Conservation (phyloP, 1,140 invertebrate genomes). For the Diorhabda carinulata region DNA sequence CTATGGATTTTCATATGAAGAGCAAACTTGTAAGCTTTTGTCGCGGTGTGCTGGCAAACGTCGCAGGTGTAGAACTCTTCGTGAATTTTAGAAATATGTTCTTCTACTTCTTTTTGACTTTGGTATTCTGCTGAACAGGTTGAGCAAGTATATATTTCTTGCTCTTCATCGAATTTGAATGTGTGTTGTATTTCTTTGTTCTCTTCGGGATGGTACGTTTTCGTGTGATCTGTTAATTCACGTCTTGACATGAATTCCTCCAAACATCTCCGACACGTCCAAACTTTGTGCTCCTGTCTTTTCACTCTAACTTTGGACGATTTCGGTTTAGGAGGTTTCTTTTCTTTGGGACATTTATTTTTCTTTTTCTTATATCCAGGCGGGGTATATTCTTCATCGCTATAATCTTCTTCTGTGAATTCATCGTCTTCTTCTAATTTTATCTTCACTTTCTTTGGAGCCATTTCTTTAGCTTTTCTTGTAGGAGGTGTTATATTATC, state of each 20-base stretch:
- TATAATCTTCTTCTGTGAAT: neutral
- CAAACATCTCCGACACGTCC: slow-evolving; percentile 34
- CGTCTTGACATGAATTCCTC: slow-evolving; percentile 32
- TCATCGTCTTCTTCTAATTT: slow-evolving; percentile 15
- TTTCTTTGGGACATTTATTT: slow-evolving; percentile 9
- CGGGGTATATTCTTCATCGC: slow-evolving; percentile 23
- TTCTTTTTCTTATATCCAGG: slow-evolving; percentile 20
- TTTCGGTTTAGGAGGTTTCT: slow-evolving; percentile 4
- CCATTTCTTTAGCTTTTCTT: slow-evolving; percentile 4
- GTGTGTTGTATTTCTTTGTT: slow-evolving; percentile 16
- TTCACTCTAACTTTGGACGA: slow-evolving; percentile 6
- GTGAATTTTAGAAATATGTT: slow-evolving; percentile 42
- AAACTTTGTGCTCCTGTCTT: slow-evolving; percentile 28
- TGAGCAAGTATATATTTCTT: slow-evolving; percentile 34
- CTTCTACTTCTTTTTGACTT: slow-evolving; percentile 31
- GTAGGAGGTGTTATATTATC: neutral
- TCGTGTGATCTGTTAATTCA: slow-evolving; percentile 30
- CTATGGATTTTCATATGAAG: slow-evolving; percentile 32
- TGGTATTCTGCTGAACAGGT: slow-evolving; percentile 32
- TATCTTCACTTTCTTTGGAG: slow-evolving; percentile 13
- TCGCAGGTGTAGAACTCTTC: slow-evolving; percentile 35
- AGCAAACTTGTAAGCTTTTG: slow-evolving; percentile 35
- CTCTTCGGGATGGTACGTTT: slow-evolving; percentile 23
- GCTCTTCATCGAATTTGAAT: slow-evolving; percentile 33
- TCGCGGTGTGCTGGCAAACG: slow-evolving; percentile 29